Base-by-base conservation (phyloP, 1,140 invertebrate genomes). In the Lethrus apterus region DNA sequence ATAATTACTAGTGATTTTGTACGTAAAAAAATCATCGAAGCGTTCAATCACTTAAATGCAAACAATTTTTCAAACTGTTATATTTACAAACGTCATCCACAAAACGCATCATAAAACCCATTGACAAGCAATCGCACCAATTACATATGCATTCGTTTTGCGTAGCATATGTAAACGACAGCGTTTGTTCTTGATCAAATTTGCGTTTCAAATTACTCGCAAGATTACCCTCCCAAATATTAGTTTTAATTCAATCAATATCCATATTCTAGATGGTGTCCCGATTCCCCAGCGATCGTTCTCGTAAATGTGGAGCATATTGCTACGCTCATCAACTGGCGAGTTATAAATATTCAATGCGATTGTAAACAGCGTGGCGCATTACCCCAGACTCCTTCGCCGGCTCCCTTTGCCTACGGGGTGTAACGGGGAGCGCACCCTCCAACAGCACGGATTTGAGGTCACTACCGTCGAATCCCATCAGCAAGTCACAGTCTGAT, bases 251-350 rank as follows among this genome's bases (percentile, higher is more conserved):
- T 57, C 49, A 62, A 65, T 65, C 60, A 62, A 65, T 65, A 62
- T 23, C 35, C 35, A 17, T n/a, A 19, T 29, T 17, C 40, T 42
- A 26, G 24, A 24, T 24, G 14, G n/a, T n/a, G 30, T 42, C 4
- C 26, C 40, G 30, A 48, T 48, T 56, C 55, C 55, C 57, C 33
- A 50, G 52, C 46, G 57, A 50, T 45, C 56, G 41, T 47, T 48
- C 46, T 31, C 48, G 44, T 57, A 60, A 60, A 58, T 57, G 55
- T 54, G 55, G 45, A 63, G 55, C 62, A 64, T 64, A 64, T 64
- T 64, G 62, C 62, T 60, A 57, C 60, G 62, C 62, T 64, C 62
- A 63, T 64, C 62, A 64, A 64, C 62, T 64, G 62, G 55, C 62
- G 59, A 57, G 59, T 62, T 57, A 65, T 63, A 65, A 65, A 63